phyloP scores from a whole-genome alignment of 2,113 vertebrate genomes.

The Malaclemys terrapin region DNA sequence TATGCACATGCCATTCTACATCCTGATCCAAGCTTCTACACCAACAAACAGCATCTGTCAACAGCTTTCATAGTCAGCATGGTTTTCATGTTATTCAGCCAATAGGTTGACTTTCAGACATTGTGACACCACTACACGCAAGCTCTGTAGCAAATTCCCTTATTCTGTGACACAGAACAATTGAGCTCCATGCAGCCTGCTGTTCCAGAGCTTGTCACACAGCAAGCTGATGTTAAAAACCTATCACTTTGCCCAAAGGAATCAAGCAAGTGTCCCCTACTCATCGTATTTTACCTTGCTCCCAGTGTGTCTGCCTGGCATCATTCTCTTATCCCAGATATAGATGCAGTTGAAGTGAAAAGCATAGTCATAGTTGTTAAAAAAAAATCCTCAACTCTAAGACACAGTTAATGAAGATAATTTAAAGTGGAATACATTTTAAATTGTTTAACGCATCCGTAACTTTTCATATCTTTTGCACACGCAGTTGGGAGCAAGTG shows the following conservation, averaged over 20 bases:
- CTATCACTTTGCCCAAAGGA: background rate
- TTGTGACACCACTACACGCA: background rate
- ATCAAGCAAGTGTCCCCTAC: background rate
- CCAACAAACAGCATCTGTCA: background rate
- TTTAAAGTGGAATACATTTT: background rate
- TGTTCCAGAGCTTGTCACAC: background rate
- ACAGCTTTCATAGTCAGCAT: background rate
- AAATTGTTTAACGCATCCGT: background rate
- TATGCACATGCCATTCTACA: background rate
- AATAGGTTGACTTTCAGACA: background rate
- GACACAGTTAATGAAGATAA: background rate
- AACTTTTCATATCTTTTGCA: background rate
- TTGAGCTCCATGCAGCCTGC: background rate
- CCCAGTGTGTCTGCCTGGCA: background rate
- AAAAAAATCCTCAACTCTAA: background rate
- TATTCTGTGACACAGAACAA: background rate
- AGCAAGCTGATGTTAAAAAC: background rate
- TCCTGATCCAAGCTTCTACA: background rate
- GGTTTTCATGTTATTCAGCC: background rate
- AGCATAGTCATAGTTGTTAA: background rate
- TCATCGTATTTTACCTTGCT: background rate
- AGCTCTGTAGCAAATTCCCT: background rate
- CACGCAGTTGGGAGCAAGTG: rapidly evolving
- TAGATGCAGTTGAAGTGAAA: background rate
- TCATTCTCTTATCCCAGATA: background rate